Base-by-base conservation (phyloP, 1,140 invertebrate genomes). In the Drosophila ambigua region DNA sequence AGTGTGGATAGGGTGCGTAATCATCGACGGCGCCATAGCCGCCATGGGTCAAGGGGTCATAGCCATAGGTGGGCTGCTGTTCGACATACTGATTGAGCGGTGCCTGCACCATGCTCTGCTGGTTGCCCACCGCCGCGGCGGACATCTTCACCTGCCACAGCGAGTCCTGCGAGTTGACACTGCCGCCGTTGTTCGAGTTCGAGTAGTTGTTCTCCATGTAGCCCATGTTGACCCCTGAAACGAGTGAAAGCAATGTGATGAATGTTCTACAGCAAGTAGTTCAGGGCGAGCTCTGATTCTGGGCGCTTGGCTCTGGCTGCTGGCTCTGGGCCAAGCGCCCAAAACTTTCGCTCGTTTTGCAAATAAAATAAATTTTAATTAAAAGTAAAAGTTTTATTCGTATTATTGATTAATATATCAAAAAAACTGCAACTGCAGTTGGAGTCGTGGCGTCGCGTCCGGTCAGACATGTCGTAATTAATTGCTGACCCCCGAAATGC, bases 161-260 rank as follows among this genome's bases (percentile, higher is more conserved):
- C n/a, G 97, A 98, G 91, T 98, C 97, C 91, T 98, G 97, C 1
- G 97, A 98, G 92, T 98, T 97, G 41, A 98, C 97, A 59, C 97
- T 97, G 53, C 97, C 97, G 23, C 97, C 97, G 92, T 98, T 97
- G 92, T 97, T 97, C 54, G 96, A 97, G 91, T 97, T 98, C 45
- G 96, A 97, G 92, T 97, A 98, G 91, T 96, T 97, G 92, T 97
- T 97, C 84, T 97, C 96, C 93, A 97, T 95, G 93, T 97, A 97
- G 52, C 95, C 96, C 94, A 97, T 97, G 92, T 96, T 97, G 68
- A 96, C 95, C 94, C 95, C 95, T 96, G 90, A 51, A 71, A 20
- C 20, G 20, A 20, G 20, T 20, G 67, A 51, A 20, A 69, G 49
- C 44, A 54, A 5, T 35, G 35, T 20, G 24, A 54, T 50, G 20